Evolutionary conservation across 2,888 invertebrate genomes (phyloP).

Genomic region (Pristionchus arcanus): DNA sequence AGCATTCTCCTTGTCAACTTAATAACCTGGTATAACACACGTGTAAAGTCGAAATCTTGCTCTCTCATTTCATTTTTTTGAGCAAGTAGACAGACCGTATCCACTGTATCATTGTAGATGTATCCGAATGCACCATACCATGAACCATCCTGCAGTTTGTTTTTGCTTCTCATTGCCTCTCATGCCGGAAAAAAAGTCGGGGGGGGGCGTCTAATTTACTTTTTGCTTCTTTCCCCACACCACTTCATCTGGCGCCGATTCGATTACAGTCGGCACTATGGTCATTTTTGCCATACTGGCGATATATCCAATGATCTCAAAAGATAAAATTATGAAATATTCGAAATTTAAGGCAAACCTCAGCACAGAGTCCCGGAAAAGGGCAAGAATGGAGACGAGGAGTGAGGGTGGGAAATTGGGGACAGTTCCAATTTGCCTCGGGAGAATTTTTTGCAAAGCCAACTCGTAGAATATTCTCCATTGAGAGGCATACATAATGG

Average conservation of each 20-base stretch:
- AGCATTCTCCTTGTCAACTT: no score
- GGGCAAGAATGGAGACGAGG: slow-evolving; percentile 1
- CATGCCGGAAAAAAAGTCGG: no score
- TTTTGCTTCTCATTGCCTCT: background rate
- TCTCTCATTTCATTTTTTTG: background rate
- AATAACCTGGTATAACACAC: background rate
- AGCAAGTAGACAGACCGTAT: slow-evolving; percentile 9
- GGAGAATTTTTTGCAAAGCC: background rate
- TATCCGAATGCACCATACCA: slow-evolving; percentile 9
- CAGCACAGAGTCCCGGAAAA: background rate
- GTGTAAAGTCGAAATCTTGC: background rate
- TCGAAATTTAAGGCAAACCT: background rate
- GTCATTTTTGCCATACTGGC: background rate
- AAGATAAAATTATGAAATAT: no score
- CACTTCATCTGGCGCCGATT: background rate
- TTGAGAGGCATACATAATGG: no score
- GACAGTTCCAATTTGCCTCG: slow-evolving; percentile 42
- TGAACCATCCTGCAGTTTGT: background rate
- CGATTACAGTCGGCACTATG: slow-evolving; percentile 16
- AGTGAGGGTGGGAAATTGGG: background rate
- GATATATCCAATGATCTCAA: background rate
- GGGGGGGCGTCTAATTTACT: no score
- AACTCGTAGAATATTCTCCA: background rate
- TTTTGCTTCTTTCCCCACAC: slow-evolving; percentile 4
- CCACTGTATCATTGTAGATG: background rate